A percentile compares a stretch with the other conserved stretches of the same genome.
phyloP scores from a whole-genome alignment of 1,140 invertebrate genomes.

The Neoseiulus cucumeris region DNA sequence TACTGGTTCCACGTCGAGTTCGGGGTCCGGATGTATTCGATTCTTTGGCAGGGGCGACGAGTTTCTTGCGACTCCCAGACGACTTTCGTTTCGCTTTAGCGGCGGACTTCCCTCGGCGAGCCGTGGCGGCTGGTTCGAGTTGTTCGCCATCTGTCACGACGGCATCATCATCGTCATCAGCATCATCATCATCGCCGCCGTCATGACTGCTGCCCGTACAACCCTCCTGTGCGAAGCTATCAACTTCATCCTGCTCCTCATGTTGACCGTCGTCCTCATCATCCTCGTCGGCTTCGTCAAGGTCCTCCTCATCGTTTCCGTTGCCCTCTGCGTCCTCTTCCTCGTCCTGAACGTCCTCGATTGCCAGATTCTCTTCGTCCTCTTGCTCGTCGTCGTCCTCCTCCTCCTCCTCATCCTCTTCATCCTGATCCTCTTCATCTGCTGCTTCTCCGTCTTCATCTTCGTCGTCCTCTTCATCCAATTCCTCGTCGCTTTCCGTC shows the following conservation, averaged over 20 bases:
- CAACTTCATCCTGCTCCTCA: background rate
- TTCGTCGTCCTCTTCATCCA: background rate
- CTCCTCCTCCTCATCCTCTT: background rate
- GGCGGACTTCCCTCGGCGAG: no score
- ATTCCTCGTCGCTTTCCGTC: background rate
- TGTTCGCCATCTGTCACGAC: no score
- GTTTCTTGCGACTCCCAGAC: no score
- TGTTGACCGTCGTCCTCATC: slow-evolving; percentile 21
- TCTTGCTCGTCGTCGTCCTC: background rate
- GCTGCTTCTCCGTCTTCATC: background rate
- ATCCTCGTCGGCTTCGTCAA: slow-evolving; percentile 18
- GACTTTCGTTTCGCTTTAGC: no score
- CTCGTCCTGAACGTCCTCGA: background rate
- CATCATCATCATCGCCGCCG: no score
- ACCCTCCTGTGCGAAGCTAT: no score
- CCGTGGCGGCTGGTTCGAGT: no score
- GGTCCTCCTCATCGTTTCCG: slow-evolving; percentile 16
- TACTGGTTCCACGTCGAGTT: background rate
- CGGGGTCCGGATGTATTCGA: no score
- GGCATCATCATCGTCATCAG: no score
- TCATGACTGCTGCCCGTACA: no score
- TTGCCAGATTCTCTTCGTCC: background rate
- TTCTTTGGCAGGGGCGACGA: no score
- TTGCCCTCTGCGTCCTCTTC: background rate
- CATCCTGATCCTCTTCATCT: background rate